Base-by-base conservation (phyloP, 64 coral and sea anemone genomes). In the Stichodactyla helianthus region DNA sequence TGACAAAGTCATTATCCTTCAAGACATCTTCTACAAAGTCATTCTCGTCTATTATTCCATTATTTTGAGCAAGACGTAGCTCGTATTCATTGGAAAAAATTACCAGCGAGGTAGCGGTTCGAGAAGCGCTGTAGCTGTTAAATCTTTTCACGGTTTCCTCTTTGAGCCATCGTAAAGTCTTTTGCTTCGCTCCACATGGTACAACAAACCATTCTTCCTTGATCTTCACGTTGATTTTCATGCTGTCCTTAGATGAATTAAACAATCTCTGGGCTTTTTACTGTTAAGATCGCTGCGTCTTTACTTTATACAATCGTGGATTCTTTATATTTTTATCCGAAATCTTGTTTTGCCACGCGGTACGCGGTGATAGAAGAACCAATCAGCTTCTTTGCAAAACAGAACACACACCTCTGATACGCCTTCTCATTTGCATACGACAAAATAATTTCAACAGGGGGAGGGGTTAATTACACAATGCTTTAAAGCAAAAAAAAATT, bases 1-100 rank as follows among this genome's bases (percentile, higher is more conserved):
- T n/a, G 28, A 92, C 86, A 91, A 98, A 94, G 10, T 92, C 96
- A 78, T 89, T 92, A 84, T 98, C 85, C n/a, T 90, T 76, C 10
- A 98, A 85, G 50, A 98, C 93, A 50, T 95, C 88, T 58, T 86
- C 22, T 55, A 98, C 88, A 19, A 7, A 1, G 52, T 98, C 96
- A 26, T 77, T 79, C 25, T 68, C 51, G 16, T 83, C 62, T 51
- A 98, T 61, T 20, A 83, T 82, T 4, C 82, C 93, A 5, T 55
- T 76, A 19, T 77, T 58, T 56, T 82, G 55, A 65, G 82, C 85
- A 11, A 93, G 89, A 61, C 68, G n/a, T 26, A 86, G 82, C 25
- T 95, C 79, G 7, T 82, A 64, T 55, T 92, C 83, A 59, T 95
- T 23, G 19, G 23, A 25, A 19, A 16, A 26, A 13, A 65, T 8